A percentile compares a stretch with the other conserved stretches of the same genome.
Conservation (phyloP, 2,888 invertebrate genomes). For the Nasonia oneida region DNA sequence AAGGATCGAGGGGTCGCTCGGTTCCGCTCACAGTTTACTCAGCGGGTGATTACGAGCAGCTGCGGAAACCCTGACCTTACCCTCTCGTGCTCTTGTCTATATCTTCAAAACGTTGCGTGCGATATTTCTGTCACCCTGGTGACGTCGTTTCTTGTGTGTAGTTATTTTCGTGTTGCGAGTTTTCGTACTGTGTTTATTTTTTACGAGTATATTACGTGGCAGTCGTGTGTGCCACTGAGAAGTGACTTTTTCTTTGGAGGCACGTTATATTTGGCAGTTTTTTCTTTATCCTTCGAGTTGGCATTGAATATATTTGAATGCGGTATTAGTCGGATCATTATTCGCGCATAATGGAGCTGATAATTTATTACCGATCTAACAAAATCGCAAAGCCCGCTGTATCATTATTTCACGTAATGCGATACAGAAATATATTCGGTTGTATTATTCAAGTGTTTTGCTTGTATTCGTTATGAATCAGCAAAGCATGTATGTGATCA, state of each 20-base stretch:
- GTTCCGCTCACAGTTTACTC: slow-evolving; percentile 23
- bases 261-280: background rate
- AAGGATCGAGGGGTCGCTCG: background rate
- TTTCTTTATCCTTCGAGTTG: background rate
- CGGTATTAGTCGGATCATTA: background rate
- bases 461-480: background rate
- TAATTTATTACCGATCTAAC: background rate
- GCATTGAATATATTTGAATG: background rate
- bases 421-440: background rate
- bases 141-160: slow-evolving; percentile 12
- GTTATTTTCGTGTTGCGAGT: slow-evolving; percentile 4
- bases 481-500: background rate
- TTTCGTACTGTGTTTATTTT: background rate
- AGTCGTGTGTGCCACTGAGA: background rate
- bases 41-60: slow-evolving; percentile 30
- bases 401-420: background rate
- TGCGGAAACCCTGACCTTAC: slow-evolving; percentile 30
- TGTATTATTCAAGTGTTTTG: background rate
- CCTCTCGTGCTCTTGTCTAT: background rate
- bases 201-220: background rate
- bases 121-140: background rate
- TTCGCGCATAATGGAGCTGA: background rate
- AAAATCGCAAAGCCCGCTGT: background rate
- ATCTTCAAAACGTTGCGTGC: slow-evolving; percentile 22
- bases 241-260: background rate